A percentile compares a stretch with the other conserved stretches of the same genome.
These are phyloP conservation scores for Plestiodon gilberti DNA, from an alignment of 2,113 vertebrate genomes.

Conservation along the genomic window DNA sequence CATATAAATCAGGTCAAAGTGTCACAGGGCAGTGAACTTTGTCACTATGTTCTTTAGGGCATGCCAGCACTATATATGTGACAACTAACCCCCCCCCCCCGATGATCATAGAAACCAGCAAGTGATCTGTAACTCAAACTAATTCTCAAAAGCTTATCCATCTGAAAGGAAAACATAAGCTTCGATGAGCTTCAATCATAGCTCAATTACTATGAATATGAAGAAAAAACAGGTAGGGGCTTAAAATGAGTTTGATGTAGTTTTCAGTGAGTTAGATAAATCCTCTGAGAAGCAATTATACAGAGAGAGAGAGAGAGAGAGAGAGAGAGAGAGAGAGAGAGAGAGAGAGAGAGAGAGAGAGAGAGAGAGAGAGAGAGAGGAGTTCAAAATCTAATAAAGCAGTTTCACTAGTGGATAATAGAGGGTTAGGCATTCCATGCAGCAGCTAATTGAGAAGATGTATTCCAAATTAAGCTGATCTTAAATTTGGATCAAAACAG, in stretches of 20 bases:
- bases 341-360: neutral
- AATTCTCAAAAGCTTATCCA: conserved; percentile 36
- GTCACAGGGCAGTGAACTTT: rapidly evolving
- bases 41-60: neutral
- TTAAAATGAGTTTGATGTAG: conserved; percentile 40
- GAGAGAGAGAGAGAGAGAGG: neutral
- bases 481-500: conserved; percentile 44
- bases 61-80: neutral
- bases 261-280: conserved; percentile 53
- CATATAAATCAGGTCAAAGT: rapidly evolving
- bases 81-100: neutral
- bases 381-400: conserved; percentile 52
- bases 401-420: conserved; percentile 1
- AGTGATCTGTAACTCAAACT: conserved; percentile 38
- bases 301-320: neutral
- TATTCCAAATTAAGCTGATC: conserved; percentile 51
- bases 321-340: neutral
- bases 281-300: conserved; percentile 52
- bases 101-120: conserved; percentile 16
- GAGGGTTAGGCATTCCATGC: conserved; percentile 41
- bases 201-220: neutral
- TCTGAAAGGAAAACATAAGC: conserved; percentile 31
- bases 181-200: conserved; percentile 43
- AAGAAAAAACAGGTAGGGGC: conserved; percentile 6
- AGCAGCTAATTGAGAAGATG: conserved; percentile 52